Conservation (phyloP, 1,140 invertebrate species). For the Galendromus occidentalis region DNA sequence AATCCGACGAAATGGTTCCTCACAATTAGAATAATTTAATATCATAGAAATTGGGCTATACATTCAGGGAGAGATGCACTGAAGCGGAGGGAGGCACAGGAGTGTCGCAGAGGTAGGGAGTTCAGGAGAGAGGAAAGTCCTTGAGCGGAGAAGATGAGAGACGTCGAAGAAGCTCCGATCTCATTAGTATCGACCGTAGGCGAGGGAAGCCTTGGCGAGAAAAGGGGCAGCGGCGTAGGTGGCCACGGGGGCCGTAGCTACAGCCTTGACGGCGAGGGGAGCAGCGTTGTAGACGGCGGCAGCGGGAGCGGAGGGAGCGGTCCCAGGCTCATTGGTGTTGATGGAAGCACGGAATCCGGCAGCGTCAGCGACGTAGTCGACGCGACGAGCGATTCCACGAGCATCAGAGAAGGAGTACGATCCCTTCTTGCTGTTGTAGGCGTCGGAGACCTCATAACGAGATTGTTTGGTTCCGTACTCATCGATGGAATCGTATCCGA, state of each 20-base stretch:
- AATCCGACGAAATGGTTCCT: no score
- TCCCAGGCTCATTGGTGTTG: constrained; percentile 14
- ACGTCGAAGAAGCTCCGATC: no score
- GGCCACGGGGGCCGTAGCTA: background rate
- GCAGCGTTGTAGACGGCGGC: constrained; percentile 6
- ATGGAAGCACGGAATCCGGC: background rate
- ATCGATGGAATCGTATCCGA: constrained; percentile 17
- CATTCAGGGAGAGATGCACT: no score
- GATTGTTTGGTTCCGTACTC: constrained; percentile 18
- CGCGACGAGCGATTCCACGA: constrained; percentile 13
- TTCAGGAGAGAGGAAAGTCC: no score
- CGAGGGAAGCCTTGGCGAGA: no score
- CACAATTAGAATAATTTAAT: no score
- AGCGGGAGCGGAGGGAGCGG: constrained; percentile 11
- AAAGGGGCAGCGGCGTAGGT: background rate
- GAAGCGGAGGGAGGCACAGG: no score
- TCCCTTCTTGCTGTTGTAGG: constrained; percentile 15
- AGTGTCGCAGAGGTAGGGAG: no score
- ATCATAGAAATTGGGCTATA: no score
- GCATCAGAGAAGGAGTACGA: constrained; percentile 16
- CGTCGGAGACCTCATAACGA: constrained; percentile 17
- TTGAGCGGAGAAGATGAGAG: background rate
- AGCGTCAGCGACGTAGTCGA: constrained; percentile 16
- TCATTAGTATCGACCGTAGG: no score
- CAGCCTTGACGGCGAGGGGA: constrained; percentile 2